Evolutionary conservation across 2,888 invertebrate genomes (phyloP).

Genomic region (Dynastes maya): DNA sequence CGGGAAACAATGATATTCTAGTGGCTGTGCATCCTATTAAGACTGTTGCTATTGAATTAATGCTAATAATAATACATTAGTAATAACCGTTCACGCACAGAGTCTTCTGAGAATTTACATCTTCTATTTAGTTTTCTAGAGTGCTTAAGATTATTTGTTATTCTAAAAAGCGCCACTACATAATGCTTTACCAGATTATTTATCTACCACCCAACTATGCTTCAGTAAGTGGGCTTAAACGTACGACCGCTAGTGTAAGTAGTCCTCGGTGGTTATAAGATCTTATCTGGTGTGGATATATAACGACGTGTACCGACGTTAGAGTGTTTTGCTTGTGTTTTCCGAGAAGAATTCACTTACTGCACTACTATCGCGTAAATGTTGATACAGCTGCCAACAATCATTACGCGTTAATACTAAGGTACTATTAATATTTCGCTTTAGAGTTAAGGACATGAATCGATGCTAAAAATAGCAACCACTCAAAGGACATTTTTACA

Average conservation of each 20-base stretch:
- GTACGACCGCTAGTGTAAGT: conserved; percentile 2
- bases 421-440: conserved; percentile 14
- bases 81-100: no score
- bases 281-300: conserved; percentile 26
- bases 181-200: no score
- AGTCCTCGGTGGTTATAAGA: conserved; percentile 22
- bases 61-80: no score
- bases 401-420: conserved; percentile 3
- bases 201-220: no score
- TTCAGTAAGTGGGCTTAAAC: not conserved
- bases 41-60: no score
- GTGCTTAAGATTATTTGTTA: no score
- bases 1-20: no score
- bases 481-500: no score
- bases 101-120: no score
- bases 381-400: conserved; percentile 39
- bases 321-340: conserved; percentile 35
- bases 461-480: not conserved
- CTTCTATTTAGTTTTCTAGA: no score
- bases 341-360: conserved; percentile 32
- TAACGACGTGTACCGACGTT: conserved; percentile 2
- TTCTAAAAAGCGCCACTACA: no score
- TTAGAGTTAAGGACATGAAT: conserved; percentile 10
- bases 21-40: no score
- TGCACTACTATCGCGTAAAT: conserved; percentile 21